Evolutionary conservation across 2,888 invertebrate species (phyloP).

Genomic region (Chromoteleia sp.): DNA sequence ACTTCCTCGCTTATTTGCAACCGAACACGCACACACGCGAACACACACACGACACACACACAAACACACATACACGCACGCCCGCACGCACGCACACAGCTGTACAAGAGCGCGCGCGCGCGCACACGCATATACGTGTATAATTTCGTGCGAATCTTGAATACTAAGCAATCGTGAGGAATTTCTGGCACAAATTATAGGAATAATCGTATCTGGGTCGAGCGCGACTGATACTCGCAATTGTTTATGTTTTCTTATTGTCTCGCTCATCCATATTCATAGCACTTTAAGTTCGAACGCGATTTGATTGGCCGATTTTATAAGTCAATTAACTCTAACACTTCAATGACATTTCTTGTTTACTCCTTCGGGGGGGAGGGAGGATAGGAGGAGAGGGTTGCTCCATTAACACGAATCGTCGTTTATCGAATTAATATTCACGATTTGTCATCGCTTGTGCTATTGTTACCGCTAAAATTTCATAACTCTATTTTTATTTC

Average conservation of each 20-base stretch:
- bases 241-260: conserved; percentile 53
- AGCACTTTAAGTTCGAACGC: conserved; percentile 30
- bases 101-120: no score
- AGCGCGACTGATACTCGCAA: conserved; percentile 35
- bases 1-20: no score
- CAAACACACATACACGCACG: no score
- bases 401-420: conserved; percentile 46
- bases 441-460: conserved; percentile 1
- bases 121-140: not conserved
- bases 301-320: conserved; percentile 49
- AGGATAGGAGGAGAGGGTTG: not conserved
- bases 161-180: conserved; percentile 23
- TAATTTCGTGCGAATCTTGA: conserved; percentile 25
- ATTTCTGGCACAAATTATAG: conserved; percentile 53
- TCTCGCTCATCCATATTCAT: conserved; percentile 46
- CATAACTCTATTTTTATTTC: conserved; percentile 20
- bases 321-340: conserved; percentile 59
- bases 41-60: no score
- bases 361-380: conserved; percentile 1
- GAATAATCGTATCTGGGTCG: conserved; percentile 62
- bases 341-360: conserved; percentile 43
- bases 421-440: conserved; percentile 42
- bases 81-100: no score
- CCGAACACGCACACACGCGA: no score
- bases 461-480: not conserved